These are phyloP conservation scores for Solea senegalensis DNA, from an alignment of 2,113 vertebrate genomes.

Conservation along the genomic window DNA sequence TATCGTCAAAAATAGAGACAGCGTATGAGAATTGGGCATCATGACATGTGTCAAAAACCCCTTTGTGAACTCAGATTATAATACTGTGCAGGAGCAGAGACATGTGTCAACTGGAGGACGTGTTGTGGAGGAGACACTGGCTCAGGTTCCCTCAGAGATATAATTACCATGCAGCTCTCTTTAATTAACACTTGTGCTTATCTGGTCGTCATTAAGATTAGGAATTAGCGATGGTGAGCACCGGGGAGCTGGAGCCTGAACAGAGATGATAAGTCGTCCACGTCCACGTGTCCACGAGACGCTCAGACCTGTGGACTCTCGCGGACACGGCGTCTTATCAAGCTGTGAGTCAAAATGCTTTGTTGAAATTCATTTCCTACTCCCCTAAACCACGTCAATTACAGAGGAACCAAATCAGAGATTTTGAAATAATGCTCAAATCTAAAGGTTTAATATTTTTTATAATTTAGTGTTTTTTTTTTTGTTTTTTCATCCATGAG, in stretches of 20 bases:
- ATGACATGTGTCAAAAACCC: neutral
- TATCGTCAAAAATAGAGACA: too few relatives aligned
- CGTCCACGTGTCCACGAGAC: slow-evolving; percentile 8
- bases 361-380: too few relatives aligned
- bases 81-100: slow-evolving; percentile 29
- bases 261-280: slow-evolving; percentile 56
- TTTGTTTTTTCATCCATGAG: too few relatives aligned
- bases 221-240: slow-evolving; percentile 56
- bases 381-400: too few relatives aligned
- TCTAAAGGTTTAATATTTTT: too few relatives aligned
- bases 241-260: slow-evolving; percentile 50
- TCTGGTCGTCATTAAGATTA: slow-evolving; percentile 70
- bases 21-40: too few relatives aligned
- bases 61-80: neutral
- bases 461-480: too few relatives aligned
- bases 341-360: too few relatives aligned
- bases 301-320: neutral
- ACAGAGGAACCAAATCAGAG: too few relatives aligned
- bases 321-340: too few relatives aligned
- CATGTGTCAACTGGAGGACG: slow-evolving; percentile 54
- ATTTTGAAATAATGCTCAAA: too few relatives aligned
- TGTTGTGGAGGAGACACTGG: slow-evolving; percentile 40
- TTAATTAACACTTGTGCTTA: slow-evolving; percentile 72
- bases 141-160: slow-evolving; percentile 61
- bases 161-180: slow-evolving; percentile 64